Base-by-base conservation (phyloP, 2,888 invertebrate species). In the Hypselothyrea guttata region DNA sequence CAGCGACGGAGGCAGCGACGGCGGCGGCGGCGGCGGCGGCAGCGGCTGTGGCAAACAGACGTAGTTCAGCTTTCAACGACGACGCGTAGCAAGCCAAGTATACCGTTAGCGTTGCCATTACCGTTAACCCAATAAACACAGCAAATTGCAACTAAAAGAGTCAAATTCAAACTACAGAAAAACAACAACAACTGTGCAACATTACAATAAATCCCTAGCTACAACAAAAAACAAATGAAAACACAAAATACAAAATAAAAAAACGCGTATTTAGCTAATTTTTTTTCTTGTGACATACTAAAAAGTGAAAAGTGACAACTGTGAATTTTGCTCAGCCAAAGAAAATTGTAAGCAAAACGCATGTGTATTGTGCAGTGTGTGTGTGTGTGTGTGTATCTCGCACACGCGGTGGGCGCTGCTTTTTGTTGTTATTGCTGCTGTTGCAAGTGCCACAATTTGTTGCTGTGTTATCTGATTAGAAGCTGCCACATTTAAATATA, bases 1-100 rank as follows among this genome's bases (percentile, higher is more conserved):
- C 47, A 28, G 33, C 15, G 22, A 11, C 45, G n/a, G 27, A 7
- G 16, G 4, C 37, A 22, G 52, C 8, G 38, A 12, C 41, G 30
- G 37, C n/a, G 16, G 40, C 49, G 45, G 47, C 40, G 42, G 37
- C 63, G 48, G 69, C 48, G 18, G 54, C 56, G 7, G 27, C 52
- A 45, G 52, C 27, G 30, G 22, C 52, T 46, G 51, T 38, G 41
- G 28, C 60, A 68, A 71, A 65, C 86, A 86, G 84, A 84, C 85
- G 84, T 75, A 75, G 81, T 84, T 76, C 77, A 78, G 77, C 45
- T 71, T 68, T 73, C 59, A 55, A 78, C 75, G 62, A 62, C 66
- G 75, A 82, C 83, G 72, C 71, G 75, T 60, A 68, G 60, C 61
- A 61, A 53, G 58, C 45, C 48, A 61, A 71, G 60, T 51, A 48